Base-by-base conservation (phyloP, 2,888 invertebrate genomes). In the Drosophila mercatorum region DNA sequence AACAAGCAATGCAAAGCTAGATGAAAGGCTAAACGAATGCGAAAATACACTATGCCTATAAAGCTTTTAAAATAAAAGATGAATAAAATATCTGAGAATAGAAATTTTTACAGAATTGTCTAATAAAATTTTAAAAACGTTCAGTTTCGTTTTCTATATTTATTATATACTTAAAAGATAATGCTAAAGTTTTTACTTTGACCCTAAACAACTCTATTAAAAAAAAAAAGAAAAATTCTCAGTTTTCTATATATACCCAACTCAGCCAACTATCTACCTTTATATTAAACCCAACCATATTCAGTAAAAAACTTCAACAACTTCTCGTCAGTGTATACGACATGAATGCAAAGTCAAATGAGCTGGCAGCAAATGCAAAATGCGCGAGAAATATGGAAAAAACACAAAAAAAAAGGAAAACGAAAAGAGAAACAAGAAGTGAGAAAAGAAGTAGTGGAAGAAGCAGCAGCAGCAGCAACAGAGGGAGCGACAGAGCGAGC, bases 351-450 rank as follows among this genome's bases (percentile, higher is more conserved):
- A 56, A 43, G 56, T 38, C 67, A 68, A 68, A 67, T 57, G 65
- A 68, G 76, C 64, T 63, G 67, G 56, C 70, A 65, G 78, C 62
- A 61, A 69, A 67, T 65, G 75, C 67, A 79, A 65, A 71, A 59
- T 14, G 76, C 63, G 73, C 76, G 65, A 66, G 69, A 79, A 76
- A 72, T 66, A 73, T 71, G 72, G 67, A 34, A 55, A 41, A 17
- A 7, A 36, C 38, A 10, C 0, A 46, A 46, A 26, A 26, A 26
- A 14, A 14, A 4, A 28, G 28, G 1, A 28, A 17, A 17, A 17
- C 0, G 17, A 17, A 17, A 22, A 22, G 22, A 22, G 2, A 47
- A 14, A 47, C 14, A 34, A 31, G 4, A 38, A 38, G 53, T 38
- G 51, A 51, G 51, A 51, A 36, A 36, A 53, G 52, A 52, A 52